phyloP scores from a whole-genome alignment of 2,113 vertebrate genomes.

The Silurus meridionalis region DNA sequence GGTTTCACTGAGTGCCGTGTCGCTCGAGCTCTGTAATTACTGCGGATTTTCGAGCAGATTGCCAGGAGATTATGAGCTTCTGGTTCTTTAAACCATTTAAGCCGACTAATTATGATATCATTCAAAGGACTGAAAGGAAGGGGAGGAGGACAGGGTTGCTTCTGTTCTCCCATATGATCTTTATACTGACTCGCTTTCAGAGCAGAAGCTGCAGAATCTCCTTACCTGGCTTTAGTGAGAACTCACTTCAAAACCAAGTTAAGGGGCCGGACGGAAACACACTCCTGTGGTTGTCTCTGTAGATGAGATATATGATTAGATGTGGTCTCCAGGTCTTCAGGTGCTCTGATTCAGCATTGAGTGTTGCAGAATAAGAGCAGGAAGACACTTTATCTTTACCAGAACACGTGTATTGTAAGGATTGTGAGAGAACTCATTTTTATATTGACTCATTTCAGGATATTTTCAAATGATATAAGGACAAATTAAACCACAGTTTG shows the following conservation, averaged over 20 bases:
- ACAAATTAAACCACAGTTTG: neutral
- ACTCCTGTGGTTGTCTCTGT: slow-evolving; percentile 13
- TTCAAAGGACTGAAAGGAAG: slow-evolving; percentile 10
- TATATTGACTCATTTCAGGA: neutral
- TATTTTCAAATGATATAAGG: neutral
- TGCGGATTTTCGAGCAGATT: slow-evolving; percentile 39
- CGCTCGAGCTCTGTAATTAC: slow-evolving; percentile 44
- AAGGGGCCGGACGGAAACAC: neutral
- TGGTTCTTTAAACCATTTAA: slow-evolving; percentile 23
- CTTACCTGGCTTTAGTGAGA: neutral
- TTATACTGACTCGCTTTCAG: neutral
- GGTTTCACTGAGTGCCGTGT: slow-evolving; percentile 7
- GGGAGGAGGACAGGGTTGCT: neutral
- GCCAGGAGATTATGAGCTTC: slow-evolving; percentile 43
- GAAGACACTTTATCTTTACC: neutral
- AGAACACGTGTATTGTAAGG: neutral
- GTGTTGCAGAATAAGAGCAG: slow-evolving; percentile 15
- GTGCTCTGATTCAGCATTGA: slow-evolving; percentile 33
- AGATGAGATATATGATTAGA: slow-evolving; percentile 38
- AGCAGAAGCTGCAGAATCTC: neutral
- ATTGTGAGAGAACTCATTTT: neutral
- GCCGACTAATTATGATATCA: slow-evolving; percentile 34
- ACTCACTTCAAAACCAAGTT: slow-evolving; percentile 20
- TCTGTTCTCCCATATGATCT: slow-evolving; percentile 28
- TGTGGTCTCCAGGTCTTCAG: slow-evolving; percentile 33